A percentile compares a stretch with the other conserved stretches of the same genome.
These are phyloP conservation scores for Thaleichthys pacificus DNA, from an alignment of 2,797 vertebrate species.

Conservation along the genomic window DNA sequence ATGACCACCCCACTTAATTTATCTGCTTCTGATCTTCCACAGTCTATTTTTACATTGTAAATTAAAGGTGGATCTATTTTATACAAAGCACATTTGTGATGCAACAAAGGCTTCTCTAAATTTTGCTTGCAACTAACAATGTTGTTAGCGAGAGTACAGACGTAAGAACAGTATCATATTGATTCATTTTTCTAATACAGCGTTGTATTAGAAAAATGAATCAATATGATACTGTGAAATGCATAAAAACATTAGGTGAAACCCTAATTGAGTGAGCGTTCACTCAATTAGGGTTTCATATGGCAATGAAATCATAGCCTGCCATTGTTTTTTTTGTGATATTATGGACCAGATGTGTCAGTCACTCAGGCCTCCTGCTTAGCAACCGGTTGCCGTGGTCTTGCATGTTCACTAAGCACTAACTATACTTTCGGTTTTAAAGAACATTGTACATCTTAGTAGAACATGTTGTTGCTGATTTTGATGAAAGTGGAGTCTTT, in stretches of 20 bases:
- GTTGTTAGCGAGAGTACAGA: conserved; percentile 22
- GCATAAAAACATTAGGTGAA: too few relatives aligned
- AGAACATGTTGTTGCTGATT: too few relatives aligned
- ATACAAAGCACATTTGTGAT: too few relatives aligned
- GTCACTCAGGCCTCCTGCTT: background rate
- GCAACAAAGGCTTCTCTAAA: background rate
- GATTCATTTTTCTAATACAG: conserved; percentile 40
- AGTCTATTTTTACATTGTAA: too few relatives aligned
- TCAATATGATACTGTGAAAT: too few relatives aligned
- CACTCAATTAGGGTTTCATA: conserved; percentile 33
- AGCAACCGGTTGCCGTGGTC: background rate
- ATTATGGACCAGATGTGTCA: background rate
- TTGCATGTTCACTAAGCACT: background rate
- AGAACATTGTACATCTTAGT: background rate
- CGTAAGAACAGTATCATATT: conserved; percentile 32
- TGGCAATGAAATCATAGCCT: conserved; percentile 19
- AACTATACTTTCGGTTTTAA: background rate
- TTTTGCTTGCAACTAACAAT: conserved; percentile 8
- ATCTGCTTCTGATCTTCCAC: too few relatives aligned
- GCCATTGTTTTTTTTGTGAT: background rate
- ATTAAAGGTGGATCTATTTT: background rate
- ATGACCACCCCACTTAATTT: too few relatives aligned
- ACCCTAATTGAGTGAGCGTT: too few relatives aligned
- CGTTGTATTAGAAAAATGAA: too few relatives aligned
- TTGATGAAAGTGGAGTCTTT: too few relatives aligned